Base-by-base conservation (phyloP, 2,888 invertebrate genomes). In the Sclerodermus sp. region DNA sequence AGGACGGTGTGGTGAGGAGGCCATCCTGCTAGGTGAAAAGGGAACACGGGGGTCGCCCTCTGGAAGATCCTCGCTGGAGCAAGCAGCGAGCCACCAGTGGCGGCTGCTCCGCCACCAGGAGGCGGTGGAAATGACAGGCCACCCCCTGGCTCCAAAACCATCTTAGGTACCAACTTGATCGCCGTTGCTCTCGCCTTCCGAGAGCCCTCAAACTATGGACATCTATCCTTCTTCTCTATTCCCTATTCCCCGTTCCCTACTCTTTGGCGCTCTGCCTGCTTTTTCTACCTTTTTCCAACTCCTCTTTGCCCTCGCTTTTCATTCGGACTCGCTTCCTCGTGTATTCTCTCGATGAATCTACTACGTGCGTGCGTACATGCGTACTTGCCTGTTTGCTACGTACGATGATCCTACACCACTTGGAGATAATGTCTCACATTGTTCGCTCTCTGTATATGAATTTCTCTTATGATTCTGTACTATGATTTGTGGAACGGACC, bases 101-200 rank as follows among this genome's bases (percentile, higher is more conserved):
- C 71, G 47, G 66, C 62, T 47, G 72, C 67, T 34, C 70, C 73
- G 57, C 73, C 66, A 68, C 72, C 74, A 70, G 77, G 77, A 68
- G 77, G 75, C 67, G 76, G 71, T 66, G 77, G 77, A 58, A 77
- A 78, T 56, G 77, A 78, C 66, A 77, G 60, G 65, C 77, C 77
- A 67, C 77, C 77, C 66, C 77, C 77, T 68, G 77, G 77, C 65
- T 77, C 77, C 55, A 77, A 64, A 53, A 77, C 77, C 77, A 77
- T 77, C 62, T 77, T 77, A 45, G 77, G 77, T 68, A 77, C 74
- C 77, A 77, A 72, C 70, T 72, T 68, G 70, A 67, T 60, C 46
- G 49, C 49, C 42, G 31, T 10, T 29, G 49, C 60, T 57, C 65
- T 55, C 62, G 42, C 42, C 59, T 43, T 15, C 14, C 23, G 23